Base-by-base conservation (phyloP, 2,888 invertebrate species). In the Torymus texanus region DNA sequence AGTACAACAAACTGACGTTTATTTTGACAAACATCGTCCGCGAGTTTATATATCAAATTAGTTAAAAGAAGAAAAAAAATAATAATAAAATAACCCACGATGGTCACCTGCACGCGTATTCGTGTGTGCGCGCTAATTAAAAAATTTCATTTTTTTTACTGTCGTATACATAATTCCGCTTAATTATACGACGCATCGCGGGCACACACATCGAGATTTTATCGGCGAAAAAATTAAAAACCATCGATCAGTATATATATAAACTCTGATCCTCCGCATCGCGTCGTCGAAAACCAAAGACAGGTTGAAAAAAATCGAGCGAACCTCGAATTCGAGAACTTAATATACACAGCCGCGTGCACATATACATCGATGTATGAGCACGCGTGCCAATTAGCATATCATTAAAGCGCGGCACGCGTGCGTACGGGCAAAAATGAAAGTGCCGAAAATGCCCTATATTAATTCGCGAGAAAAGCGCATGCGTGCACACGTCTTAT, bases 371-470 rank as follows among this genome's bases (percentile, higher is more conserved):
- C 50, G 21, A 51, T 14, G 21, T 41, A 41, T 56, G 73, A 18
- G 41, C 51, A 51, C 59, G 3, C 53, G 62, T 3, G n/a, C 41
- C 68, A 71, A 77, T 77, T 65, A 65, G 76, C 76, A 71, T 77
- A 77, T 71, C 58, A 71, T 77, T 77, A 77, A 75, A 65, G 58
- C 24, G 51, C 24, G 51, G 53, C n/a, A 3, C 58, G 71, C 59
- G 41, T 18, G 16, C 4, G 41, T 3, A 13, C 50, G 10, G 41
- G 16, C 62, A 76, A 68, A 68, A 78, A 56, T 61, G 61, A 73
- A 63, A 74, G 73, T 73, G 78, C 68, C 58, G 73, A 68, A 68
- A 67, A 67, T 56, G 62, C 5, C 71, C 66, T 74, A 68, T 74
- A 68, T 74, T 74, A 78, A 67, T 61, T 73, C 16, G 73, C 18